Conservation (phyloP, 2,113 vertebrate genomes). For the Trichomycterus rosablanca region DNA sequence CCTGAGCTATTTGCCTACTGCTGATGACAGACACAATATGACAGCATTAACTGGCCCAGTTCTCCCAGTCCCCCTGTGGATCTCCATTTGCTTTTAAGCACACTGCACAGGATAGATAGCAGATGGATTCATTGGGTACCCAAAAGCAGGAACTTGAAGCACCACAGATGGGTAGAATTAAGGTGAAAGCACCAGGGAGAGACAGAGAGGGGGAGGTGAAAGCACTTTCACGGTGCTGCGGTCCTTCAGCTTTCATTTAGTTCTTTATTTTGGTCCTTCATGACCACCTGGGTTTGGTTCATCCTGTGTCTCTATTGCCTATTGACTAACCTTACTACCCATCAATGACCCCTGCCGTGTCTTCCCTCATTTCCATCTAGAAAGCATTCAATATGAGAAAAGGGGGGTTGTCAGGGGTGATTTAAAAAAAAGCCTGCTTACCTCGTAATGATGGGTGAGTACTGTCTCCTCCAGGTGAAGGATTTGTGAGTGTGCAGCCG, state of each 20-base stretch:
- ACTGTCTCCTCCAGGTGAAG: slow-evolving; percentile 57
- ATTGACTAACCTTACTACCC: slow-evolving; percentile 45
- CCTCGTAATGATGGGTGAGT: slow-evolving; percentile 61
- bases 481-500: slow-evolving; percentile 45
- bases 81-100: slow-evolving; percentile 19
- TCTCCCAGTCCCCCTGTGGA: slow-evolving; percentile 22
- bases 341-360: slow-evolving; percentile 62
- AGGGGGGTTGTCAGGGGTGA: slow-evolving; percentile 37
- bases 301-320: slow-evolving; percentile 41
- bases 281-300: slow-evolving; percentile 55
- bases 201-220: slow-evolving; percentile 51
- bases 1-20: slow-evolving; percentile 17
- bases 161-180: slow-evolving; percentile 16
- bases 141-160: slow-evolving; percentile 14
- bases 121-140: slow-evolving; percentile 6
- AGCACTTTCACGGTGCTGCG: slow-evolving; percentile 48
- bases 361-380: slow-evolving; percentile 25
- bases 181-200: slow-evolving; percentile 16
- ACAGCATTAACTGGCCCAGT: slow-evolving; percentile 29
- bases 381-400: slow-evolving; percentile 27
- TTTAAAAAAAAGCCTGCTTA: slow-evolving; percentile 33
- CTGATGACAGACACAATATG: slow-evolving; percentile 26
- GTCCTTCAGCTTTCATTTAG: slow-evolving; percentile 38
- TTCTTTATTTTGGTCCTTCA: slow-evolving; percentile 37
- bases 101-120: neutral